Evolutionary conservation across 2,113 vertebrate species (phyloP).

Genomic region (Ceuthmochares aereus): DNA sequence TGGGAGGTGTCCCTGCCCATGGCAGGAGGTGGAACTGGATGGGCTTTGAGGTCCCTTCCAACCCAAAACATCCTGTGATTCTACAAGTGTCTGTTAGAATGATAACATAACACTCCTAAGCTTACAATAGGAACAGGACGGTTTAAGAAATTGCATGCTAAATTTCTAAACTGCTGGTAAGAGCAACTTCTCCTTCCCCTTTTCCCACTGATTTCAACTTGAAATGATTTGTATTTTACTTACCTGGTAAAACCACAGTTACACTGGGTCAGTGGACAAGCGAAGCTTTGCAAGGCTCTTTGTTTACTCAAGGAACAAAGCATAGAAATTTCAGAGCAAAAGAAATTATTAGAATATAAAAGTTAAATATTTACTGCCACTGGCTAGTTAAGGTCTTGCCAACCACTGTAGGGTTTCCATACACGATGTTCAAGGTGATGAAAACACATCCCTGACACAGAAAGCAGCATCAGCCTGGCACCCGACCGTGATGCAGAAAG

Average conservation of each 20-base stretch:
- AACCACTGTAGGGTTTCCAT: not conserved
- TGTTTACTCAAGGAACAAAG: not conserved
- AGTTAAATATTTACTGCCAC: not conserved
- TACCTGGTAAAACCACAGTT: not conserved
- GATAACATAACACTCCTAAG: too few species aligned
- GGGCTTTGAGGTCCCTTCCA: too few species aligned
- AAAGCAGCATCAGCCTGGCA: not conserved
- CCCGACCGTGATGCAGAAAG: not conserved
- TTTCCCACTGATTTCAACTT: not conserved
- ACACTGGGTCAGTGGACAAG: not conserved
- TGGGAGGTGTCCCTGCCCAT: too few species aligned
- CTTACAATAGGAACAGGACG: not conserved
- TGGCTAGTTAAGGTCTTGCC: not conserved
- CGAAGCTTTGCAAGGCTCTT: not conserved
- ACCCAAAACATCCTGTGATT: too few species aligned
- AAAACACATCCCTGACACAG: not conserved
- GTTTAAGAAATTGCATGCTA: not conserved
- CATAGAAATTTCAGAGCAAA: not conserved
- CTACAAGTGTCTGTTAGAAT: not conserved
- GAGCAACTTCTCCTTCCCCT: not conserved
- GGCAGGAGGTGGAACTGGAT: too few species aligned
- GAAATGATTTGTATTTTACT: not conserved
- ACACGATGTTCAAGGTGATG: not conserved
- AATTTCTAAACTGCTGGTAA: not conserved
- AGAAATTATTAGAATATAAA: not conserved